These are phyloP conservation scores for Drosophila tsacasi DNA, from an alignment of 1,140 invertebrate species.

Conservation along the genomic window DNA sequence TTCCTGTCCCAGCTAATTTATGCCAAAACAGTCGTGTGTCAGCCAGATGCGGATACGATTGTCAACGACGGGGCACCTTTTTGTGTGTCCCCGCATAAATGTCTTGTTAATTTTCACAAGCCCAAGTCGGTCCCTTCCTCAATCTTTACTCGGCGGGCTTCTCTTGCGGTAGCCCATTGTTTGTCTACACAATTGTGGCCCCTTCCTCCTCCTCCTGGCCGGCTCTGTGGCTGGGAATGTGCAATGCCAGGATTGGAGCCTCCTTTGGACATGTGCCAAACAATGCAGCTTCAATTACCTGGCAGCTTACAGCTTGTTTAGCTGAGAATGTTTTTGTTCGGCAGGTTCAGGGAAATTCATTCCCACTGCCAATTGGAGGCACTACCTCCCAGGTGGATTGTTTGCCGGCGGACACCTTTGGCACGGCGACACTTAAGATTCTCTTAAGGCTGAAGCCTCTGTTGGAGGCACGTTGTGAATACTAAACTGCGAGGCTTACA, in stretches of 20 bases:
- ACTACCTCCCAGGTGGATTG: slow-evolving; percentile 12
- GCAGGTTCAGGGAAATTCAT: slow-evolving; percentile 6
- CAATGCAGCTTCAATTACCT: slow-evolving; percentile 67
- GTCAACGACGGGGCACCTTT: slow-evolving; percentile 43
- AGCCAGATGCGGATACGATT: slow-evolving; percentile 39
- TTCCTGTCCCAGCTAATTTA: slow-evolving; percentile 61
- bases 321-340: slow-evolving; percentile 45
- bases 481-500: not conserved
- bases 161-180: slow-evolving; percentile 50
- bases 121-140: slow-evolving; percentile 2
- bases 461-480: not conserved
- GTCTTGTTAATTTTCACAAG: slow-evolving; percentile 67
- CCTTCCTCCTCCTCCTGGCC: not conserved
- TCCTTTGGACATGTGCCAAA: slow-evolving; percentile 41
- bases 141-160: not conserved
- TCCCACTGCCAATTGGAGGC: slow-evolving; percentile 30
- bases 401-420: slow-evolving; percentile 16
- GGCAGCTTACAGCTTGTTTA: slow-evolving; percentile 48
- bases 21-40: slow-evolving; percentile 46
- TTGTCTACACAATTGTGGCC: slow-evolving; percentile 61
- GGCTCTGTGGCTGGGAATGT: slow-evolving; percentile 49
- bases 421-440: not conserved
- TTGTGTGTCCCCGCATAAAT: slow-evolving; percentile 64
- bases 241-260: slow-evolving; percentile 40
- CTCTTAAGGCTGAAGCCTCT: not conserved